Evolutionary conservation across 2,888 invertebrate genomes (phyloP).

Genomic region (Chrysolina haemoptera): DNA sequence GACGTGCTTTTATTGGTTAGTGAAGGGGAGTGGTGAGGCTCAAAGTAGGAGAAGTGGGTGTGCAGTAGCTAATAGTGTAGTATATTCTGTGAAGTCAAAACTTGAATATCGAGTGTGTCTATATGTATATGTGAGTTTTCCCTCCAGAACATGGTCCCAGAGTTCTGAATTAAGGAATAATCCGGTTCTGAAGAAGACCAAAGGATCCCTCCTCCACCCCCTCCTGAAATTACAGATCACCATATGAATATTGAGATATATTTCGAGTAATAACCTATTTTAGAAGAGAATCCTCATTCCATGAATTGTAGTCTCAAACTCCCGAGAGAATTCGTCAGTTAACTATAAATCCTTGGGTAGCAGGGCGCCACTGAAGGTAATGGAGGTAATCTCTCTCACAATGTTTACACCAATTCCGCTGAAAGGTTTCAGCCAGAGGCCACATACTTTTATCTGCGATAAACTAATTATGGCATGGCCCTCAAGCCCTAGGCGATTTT

Average conservation of each 20-base stretch:
- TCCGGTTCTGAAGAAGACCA: too few species aligned
- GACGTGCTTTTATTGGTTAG: too few species aligned
- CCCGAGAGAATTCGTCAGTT: neutral
- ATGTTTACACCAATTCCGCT: constrained; percentile 20
- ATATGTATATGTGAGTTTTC: too few species aligned
- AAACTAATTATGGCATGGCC: constrained; percentile 14
- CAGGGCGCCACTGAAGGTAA: constrained; percentile 1
- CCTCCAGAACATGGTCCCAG: too few species aligned
- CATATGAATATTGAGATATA: neutral
- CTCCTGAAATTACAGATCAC: neutral
- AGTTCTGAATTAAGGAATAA: too few species aligned
- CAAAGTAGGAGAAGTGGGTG: too few species aligned
- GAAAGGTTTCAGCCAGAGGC: constrained; percentile 14
- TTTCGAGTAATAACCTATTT: neutral
- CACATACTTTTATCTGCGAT: constrained; percentile 14
- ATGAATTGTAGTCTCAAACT: neutral
- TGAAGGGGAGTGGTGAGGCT: too few species aligned
- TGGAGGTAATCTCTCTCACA: constrained; percentile 7
- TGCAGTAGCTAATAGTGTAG: too few species aligned
- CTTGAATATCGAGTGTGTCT: too few species aligned
- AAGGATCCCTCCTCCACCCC: too few species aligned
- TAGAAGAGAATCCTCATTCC: neutral
- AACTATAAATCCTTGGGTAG: neutral
- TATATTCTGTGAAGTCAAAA: too few species aligned
- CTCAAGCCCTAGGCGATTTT: neutral